Evolutionary conservation across 2,797 vertebrate genomes (phyloP).

Genomic region (Micropoecilia bifurca): DNA sequence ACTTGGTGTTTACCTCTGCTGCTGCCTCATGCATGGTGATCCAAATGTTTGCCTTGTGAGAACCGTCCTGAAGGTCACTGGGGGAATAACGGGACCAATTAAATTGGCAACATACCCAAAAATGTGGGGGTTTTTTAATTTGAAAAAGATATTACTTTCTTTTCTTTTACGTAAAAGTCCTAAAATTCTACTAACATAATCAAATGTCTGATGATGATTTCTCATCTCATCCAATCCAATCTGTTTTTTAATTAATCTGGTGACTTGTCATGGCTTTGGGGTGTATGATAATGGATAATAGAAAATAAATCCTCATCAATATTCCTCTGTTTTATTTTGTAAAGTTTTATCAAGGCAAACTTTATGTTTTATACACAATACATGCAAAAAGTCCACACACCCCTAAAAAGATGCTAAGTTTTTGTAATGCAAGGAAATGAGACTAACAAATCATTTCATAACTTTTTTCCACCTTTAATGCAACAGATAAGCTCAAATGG

Average conservation of each 20-base stretch:
- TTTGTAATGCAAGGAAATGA: background rate
- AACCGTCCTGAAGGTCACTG: conserved; percentile 53
- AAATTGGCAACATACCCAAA: conserved; percentile 29
- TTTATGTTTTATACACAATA: background rate
- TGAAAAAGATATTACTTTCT: conserved; percentile 4
- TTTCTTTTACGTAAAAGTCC: background rate
- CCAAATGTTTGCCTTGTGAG: conserved; percentile 79
- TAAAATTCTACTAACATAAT: conserved; percentile 18
- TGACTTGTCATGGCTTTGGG: conserved; percentile 32
- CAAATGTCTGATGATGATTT: conserved; percentile 3
- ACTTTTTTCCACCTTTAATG: background rate
- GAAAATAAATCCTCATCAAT: conserved; percentile 1
- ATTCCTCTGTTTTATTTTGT: conserved; percentile 7
- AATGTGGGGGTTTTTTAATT: background rate
- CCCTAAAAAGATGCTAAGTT: background rate
- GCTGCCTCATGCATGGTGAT: conserved; percentile 68
- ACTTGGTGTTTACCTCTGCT: conserved; percentile 72
- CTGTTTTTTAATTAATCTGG: conserved; percentile 4
- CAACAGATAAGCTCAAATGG: background rate
- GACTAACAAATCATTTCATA: background rate
- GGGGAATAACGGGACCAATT: conserved; percentile 31
- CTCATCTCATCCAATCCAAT: conserved; percentile 27
- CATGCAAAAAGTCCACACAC: background rate
- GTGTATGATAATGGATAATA: conserved; percentile 19
- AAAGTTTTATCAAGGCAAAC: conserved; percentile 1